Evolutionary conservation across 2,888 invertebrate species (phyloP), one percentile per base, ranked within the genome.

Genomic region (Drosophila atroscutellata): DNA sequence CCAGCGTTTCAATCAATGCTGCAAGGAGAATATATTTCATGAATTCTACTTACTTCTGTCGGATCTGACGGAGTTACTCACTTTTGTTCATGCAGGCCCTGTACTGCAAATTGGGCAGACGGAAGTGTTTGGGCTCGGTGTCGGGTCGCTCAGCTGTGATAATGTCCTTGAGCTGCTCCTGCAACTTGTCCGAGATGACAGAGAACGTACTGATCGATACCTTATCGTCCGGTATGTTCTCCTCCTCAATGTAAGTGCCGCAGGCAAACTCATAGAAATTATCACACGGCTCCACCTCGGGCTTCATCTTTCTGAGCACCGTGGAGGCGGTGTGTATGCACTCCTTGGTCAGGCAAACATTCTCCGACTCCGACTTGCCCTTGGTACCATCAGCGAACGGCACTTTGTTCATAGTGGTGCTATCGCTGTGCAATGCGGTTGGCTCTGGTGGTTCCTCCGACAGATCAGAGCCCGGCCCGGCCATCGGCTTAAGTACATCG

Each of bases 1-100:
- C 98, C 56, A 96, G 95, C 3, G 95, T 94, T 91, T 98, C 98
- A 85, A 99, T 98, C 26, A 95, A 93, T 77, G 95, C 98, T 98
- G 32, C 36, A 50, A 39, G 9, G 3, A 18, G 7, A 42, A 15
- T 24, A 20, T 7, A 11, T 6, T 28, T 0, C 13, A 32, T 57
- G 13, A 18, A 20, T 11, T 3, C 0, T 4, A 4, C 7, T 9
- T 8, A 26, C 20, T 18, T 37, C 13, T 6, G 5, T 13, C 1
- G 11, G 3, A 15, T 20, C 9, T 11, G 3, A 0, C 7, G 0
- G n/a, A 15, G 7, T 26, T 24, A 80, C 91, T 78, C 77, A 93
- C 93, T 90, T 72, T 93, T 93, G 72, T 94, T 93, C 92, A 93
- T 93, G 79, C 94, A 94, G 2, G 93, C 92, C 77, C 90, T 92